A percentile compares a stretch with the other conserved stretches of the same genome.
phyloP scores from a whole-genome alignment of 1,140 invertebrate species.

The Manduca sexta region DNA sequence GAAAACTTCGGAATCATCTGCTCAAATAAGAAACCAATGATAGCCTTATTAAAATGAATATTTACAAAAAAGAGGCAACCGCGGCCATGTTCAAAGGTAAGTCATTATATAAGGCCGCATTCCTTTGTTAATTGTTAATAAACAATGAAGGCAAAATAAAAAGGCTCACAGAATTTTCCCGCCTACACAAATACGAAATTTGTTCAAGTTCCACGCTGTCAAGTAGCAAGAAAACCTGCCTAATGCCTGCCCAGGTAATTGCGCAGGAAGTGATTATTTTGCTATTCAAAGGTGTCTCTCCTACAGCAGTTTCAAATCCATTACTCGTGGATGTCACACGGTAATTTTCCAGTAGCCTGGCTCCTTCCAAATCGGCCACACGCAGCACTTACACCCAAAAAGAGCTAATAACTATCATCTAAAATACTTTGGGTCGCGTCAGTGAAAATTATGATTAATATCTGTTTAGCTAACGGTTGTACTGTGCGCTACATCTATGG shows the following conservation, averaged over 20 bases:
- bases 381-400: constrained; percentile 48
- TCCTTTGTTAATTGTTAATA: too few relatives aligned
- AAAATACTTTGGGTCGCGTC: constrained; percentile 53
- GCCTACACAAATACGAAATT: neutral
- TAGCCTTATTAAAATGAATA: too few relatives aligned
- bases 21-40: too few relatives aligned
- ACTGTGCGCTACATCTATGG: constrained; percentile 26
- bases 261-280: constrained; percentile 63
- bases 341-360: constrained; percentile 66
- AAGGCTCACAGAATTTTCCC: too few relatives aligned
- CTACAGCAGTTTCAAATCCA: constrained; percentile 62
- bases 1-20: too few relatives aligned
- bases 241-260: constrained; percentile 22
- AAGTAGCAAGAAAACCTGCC: constrained; percentile 14
- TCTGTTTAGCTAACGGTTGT: constrained; percentile 64
- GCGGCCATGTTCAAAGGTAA: too few relatives aligned
- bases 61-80: too few relatives aligned
- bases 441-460: constrained; percentile 74
- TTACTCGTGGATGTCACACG: constrained; percentile 61
- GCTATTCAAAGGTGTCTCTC: constrained; percentile 45
- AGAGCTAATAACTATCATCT: constrained; percentile 68
- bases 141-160: too few relatives aligned
- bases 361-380: constrained; percentile 38
- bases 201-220: constrained; percentile 6
- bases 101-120: too few relatives aligned